Conservation (phyloP, 2,113 vertebrate genomes). For the Peucedramus taeniatus region DNA sequence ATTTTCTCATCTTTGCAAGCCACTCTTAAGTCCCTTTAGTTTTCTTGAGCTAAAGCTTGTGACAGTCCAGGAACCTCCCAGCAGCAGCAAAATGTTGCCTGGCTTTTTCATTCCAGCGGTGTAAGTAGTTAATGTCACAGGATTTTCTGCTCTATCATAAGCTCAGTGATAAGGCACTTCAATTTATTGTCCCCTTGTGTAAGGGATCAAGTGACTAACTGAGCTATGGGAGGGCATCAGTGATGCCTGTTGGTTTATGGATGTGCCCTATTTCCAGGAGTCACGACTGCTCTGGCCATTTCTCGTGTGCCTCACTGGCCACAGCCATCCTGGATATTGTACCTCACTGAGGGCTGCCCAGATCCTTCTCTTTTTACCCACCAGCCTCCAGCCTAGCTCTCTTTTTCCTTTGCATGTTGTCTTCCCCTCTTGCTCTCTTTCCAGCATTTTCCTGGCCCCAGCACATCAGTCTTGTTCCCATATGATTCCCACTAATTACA, state of each 20-base stretch:
- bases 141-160: neutral
- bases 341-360: neutral
- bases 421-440: neutral
- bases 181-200: neutral
- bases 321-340: neutral
- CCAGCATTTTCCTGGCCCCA: slow-evolving; percentile 8
- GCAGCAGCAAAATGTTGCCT: neutral
- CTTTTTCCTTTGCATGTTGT: neutral
- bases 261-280: neutral
- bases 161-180: neutral
- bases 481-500: slow-evolving; percentile 45
- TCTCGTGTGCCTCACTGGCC: neutral
- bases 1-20: neutral
- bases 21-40: neutral
- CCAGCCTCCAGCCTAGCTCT: neutral
- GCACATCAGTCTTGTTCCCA: neutral
- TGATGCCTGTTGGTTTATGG: neutral
- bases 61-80: neutral
- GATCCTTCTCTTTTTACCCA: neutral
- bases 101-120: neutral
- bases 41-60: neutral
- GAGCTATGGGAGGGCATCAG: neutral
- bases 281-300: neutral
- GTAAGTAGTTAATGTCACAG: neutral
- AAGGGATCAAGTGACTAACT: neutral